Base-by-base conservation (phyloP, 2,888 invertebrate genomes). In the Oligia latruncula region DNA sequence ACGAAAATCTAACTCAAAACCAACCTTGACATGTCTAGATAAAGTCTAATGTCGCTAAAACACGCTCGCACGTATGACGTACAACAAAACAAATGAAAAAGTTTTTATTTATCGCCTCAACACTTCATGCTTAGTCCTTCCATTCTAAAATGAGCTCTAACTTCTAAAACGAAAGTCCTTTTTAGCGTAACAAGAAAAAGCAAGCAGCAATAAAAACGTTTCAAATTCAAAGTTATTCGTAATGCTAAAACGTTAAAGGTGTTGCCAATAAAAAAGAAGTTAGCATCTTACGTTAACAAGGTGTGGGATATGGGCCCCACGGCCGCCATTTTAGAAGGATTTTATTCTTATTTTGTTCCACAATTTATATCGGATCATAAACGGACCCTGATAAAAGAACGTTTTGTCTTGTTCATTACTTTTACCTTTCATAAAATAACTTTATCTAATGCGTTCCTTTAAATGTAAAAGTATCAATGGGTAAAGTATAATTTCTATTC, bases 191-290 rank as follows among this genome's bases (percentile, higher is more conserved):
- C 23, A 29, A 43, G 23, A 29, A 68, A 17, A 71, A 55, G 17
- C 58, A 82, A 90, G 90, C 88, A 90, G 92, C 92, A 95, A 95
- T 95, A 96, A 96, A 95, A 96, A 93, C 92, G 93, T 94, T 94
- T 93, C 91, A 94, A 95, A 95, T 95, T 94, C 95, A 95, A 96
- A 96, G 95, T 95, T 95, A 95, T 95, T 95, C 90, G 93, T 93
- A 95, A 94, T 93, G 93, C 93, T 93, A 93, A 94, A 93, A 90
- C 95, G 94, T 95, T 95, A 95, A 96, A 96, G 96, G 96, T 96
- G 95, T 83, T 90, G 94, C 92, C 94, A 93, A 96, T 97, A 97
- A 96, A 97, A 97, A 95, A 94, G 95, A 95, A 95, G 95, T 96
- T 95, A 95, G 95, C 95, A 93, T 95, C 96, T 96, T 96, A 94